Conservation (phyloP, 2,797 vertebrate species). For the Sebastes umbrosus region DNA sequence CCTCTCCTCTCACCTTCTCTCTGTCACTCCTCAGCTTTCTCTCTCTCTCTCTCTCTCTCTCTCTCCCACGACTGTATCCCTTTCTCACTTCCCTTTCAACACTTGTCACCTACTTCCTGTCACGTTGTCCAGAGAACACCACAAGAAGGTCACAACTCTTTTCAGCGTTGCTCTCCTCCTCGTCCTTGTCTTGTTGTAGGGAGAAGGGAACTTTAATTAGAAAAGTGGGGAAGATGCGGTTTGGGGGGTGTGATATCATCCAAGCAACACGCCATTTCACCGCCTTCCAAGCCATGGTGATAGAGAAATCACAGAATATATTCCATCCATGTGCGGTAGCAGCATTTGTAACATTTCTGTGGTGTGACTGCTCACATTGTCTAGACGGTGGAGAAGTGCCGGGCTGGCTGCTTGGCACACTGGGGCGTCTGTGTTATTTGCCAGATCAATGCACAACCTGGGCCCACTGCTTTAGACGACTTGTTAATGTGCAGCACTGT, state of each 20-base stretch:
- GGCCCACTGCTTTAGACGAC: constrained; percentile 52
- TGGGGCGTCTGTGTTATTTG: constrained; percentile 61
- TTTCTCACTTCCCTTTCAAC: constrained; percentile 74
- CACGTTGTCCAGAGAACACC: constrained; percentile 64
- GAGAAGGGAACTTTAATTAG: constrained; percentile 67
- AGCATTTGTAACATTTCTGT: constrained; percentile 33
- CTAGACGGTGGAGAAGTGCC: constrained; percentile 33
- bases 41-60: constrained; percentile 27
- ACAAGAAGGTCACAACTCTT: constrained; percentile 67
- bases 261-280: constrained; percentile 7
- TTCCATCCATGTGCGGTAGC: background rate
- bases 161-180: constrained; percentile 39
- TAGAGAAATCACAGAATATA: constrained; percentile 23
- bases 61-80: constrained; percentile 12
- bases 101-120: constrained; percentile 77
- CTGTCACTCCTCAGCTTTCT: constrained; percentile 43
- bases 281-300: background rate
- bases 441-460: constrained; percentile 72
- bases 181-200: constrained; percentile 62
- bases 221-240: constrained; percentile 13
- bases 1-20: constrained; percentile 43
- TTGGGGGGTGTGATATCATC: constrained; percentile 16
- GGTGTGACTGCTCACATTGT: constrained; percentile 44
- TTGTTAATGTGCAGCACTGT: constrained; percentile 71
- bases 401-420: constrained; percentile 51